A percentile compares a stretch with the other conserved stretches of the same genome.
Conservation (phyloP, 1,140 invertebrate genomes). For the Drosophila setifemur region DNA sequence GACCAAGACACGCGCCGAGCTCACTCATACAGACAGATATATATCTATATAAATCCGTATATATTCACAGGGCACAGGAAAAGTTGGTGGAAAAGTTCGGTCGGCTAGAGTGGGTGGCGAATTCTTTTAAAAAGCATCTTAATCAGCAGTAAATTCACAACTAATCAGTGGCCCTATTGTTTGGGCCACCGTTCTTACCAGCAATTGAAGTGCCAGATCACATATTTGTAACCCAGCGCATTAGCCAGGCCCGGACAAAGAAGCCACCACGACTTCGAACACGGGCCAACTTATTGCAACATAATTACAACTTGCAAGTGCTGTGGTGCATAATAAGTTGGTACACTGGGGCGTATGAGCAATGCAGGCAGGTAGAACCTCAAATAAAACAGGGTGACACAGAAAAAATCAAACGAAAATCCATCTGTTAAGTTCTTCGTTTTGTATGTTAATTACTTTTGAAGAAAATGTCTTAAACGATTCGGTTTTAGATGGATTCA, state of each 20-base stretch:
- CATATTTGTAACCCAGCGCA: conserved; percentile 51
- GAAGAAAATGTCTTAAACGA: no score
- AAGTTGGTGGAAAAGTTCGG: conserved; percentile 62
- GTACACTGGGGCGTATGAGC: conserved; percentile 38
- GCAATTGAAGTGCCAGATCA: conserved; percentile 47
- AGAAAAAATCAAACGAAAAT: no score
- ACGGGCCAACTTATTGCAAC: conserved; percentile 60
- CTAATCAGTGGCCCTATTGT: conserved; percentile 77
- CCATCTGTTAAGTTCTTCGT: no score
- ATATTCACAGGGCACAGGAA: not conserved
- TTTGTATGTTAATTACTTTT: no score
- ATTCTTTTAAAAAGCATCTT: conserved; percentile 71
- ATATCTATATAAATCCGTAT: not conserved
- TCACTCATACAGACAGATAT: conserved; percentile 13
- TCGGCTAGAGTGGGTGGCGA: conserved; percentile 16
- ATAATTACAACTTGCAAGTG: conserved; percentile 61
- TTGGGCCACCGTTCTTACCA: conserved; percentile 8
- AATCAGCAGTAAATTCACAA: conserved; percentile 80
- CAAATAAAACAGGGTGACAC: no score
- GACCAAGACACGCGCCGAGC: conserved; percentile 6
- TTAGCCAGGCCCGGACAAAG: conserved; percentile 30
- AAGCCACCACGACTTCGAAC: conserved; percentile 13
- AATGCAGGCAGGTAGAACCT: no score
- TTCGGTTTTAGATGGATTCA: no score
- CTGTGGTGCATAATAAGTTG: conserved; percentile 54